A percentile compares a stretch with the other conserved stretches of the same genome.
phyloP scores from a whole-genome alignment of 37 sponge, comb jelly and placozoan species.

The Eunapius fragilis region DNA sequence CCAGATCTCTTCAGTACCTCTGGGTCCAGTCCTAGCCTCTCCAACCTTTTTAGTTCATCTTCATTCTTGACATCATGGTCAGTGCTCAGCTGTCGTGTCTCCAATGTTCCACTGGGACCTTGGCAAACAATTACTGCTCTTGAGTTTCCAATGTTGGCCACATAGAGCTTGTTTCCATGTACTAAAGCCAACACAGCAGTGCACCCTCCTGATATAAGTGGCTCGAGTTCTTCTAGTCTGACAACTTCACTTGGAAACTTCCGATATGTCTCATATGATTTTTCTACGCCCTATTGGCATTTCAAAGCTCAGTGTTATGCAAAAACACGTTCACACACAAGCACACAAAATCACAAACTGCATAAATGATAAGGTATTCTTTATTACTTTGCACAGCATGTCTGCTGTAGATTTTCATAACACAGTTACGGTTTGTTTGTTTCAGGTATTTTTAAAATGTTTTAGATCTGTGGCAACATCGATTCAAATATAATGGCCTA shows the following conservation, averaged over 20 bases:
- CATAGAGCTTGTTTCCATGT: conserved; percentile 67
- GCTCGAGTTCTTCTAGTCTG: conserved; percentile 66
- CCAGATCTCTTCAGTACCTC: conserved; percentile 60
- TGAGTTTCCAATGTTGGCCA: conserved; percentile 92
- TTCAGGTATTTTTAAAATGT: too few species aligned
- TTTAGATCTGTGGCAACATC: too few species aligned
- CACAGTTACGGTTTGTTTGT: too few species aligned
- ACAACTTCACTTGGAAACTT: conserved; percentile 66
- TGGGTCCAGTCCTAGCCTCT: conserved; percentile 62
- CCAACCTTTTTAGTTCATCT: conserved; percentile 77
- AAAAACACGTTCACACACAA: too few species aligned
- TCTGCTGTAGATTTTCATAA: too few species aligned
- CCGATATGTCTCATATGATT: conserved; percentile 82
- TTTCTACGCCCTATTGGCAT: conserved; percentile 45
- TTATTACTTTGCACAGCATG: too few species aligned
- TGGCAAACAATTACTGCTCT: conserved; percentile 69
- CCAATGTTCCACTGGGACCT: conserved; percentile 17
- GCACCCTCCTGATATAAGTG: conserved; percentile 72
- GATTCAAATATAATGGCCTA: too few species aligned
- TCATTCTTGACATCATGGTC: conserved; percentile 89
- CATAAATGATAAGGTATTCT: too few species aligned
- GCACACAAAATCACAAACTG: too few species aligned
- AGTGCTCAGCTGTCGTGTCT: conserved; percentile 66
- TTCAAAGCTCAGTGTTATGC: not conserved
- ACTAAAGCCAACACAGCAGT: conserved; percentile 84